Evolutionary conservation across 2,888 invertebrate genomes (phyloP), one percentile per base, ranked within the genome.

Genomic region (Notodonta dromedarius): DNA sequence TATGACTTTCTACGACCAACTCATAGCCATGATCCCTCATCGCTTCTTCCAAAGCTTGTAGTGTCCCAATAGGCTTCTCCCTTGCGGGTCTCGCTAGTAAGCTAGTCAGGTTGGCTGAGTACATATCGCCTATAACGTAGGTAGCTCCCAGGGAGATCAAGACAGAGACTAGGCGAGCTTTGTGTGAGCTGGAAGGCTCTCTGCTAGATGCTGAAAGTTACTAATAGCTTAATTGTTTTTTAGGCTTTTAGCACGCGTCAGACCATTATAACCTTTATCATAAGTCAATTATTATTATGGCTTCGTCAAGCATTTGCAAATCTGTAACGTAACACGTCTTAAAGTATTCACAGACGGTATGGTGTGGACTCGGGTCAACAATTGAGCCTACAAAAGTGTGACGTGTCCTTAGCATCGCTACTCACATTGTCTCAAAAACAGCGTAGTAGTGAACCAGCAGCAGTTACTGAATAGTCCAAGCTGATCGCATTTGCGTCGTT

Each of bases 111-210:
- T 96, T 96, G 0, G 97, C 96, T 0, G 96, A 96, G 82, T 97
- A 97, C 94, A 97, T 96, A 82, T 96, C 96, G 0, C 96, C 96
- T 57, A 97, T 95, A 5, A 97, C 96, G 81, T 97, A 97, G 0
- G 97, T 97, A 2, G 96, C 96, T 40, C 96, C 95, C n/a, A 97
- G 92, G 58, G 96, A 96, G 56, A 96, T 94, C 4, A 96, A 86
- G 40, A 96, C 95, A 13, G 95, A 94, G n/a, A 96, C 94, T 54
- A 96, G 94, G 56, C 96, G 94, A 0, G 95, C 95, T 74, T 96
- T 95, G 78, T 95, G 94, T 1, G 95, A 95, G 58, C 94, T 94
- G 40, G 95, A 95, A 0, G 96, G 95, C 65, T 94, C 94, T 71
- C 94, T 94, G 64, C 94, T 94, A 54, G 95, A 95, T 80, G 89